These are phyloP conservation scores for Scarus forsteni DNA, from an alignment of 2,797 vertebrate genomes.

Conservation along the genomic window DNA sequence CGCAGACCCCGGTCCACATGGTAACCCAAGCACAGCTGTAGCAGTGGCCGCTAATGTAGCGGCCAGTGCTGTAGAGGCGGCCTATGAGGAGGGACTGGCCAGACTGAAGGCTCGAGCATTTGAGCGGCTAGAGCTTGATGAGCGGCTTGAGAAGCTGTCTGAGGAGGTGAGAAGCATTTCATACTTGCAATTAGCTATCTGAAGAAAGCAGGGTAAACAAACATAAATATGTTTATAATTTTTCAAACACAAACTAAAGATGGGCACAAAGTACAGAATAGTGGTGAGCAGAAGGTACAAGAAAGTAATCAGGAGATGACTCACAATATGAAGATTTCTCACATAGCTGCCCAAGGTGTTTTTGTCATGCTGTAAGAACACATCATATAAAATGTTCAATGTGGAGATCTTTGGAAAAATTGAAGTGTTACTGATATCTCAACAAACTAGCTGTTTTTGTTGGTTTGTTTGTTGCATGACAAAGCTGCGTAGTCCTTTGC, in stretches of 20 bases:
- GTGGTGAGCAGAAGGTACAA: no score
- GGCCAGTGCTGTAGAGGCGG: constrained; percentile 90
- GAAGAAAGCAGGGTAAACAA: neutral
- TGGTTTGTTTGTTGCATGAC: no score
- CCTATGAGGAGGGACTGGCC: constrained; percentile 96
- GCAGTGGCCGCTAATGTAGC: constrained; percentile 89
- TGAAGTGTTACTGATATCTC: no score
- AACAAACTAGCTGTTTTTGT: no score
- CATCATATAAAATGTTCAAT: no score
- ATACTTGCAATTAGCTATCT: neutral
- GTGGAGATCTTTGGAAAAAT: no score
- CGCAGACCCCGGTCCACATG: constrained; percentile 84
- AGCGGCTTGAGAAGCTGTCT: constrained; percentile 94
- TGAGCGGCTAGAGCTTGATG: constrained; percentile 96
- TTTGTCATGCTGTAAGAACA: no score
- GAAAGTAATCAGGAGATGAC: no score
- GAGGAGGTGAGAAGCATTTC: constrained; percentile 85
- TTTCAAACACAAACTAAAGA: neutral
- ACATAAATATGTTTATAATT: neutral
- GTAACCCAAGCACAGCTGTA: constrained; percentile 88
- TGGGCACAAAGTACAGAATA: neutral
- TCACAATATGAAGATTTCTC: no score
- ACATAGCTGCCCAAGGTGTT: no score
- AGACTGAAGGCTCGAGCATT: constrained; percentile 95
- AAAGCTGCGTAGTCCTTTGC: no score